phyloP scores from a whole-genome alignment of 2,113 vertebrate genomes.

The Alligator sinensis region DNA sequence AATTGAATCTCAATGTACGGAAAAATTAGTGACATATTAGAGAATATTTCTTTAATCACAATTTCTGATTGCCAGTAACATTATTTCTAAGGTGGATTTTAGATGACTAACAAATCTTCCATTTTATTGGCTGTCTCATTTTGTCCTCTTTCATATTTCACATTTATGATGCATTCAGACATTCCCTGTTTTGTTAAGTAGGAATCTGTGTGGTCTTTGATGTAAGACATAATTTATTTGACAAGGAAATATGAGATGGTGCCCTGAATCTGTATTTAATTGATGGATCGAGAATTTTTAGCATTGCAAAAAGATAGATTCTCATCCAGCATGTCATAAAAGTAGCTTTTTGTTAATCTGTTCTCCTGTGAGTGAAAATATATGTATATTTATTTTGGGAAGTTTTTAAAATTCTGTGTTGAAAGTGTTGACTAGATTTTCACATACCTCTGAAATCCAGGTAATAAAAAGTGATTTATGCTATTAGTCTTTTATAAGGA shows the following conservation, averaged over 20 bases:
- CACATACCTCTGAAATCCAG: constrained; percentile 64
- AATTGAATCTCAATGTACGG: constrained; percentile 69
- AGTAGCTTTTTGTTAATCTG: constrained; percentile 79
- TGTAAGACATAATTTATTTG: constrained; percentile 92
- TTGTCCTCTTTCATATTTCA: constrained; percentile 93
- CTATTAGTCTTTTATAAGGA: constrained; percentile 67
- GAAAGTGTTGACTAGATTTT: constrained; percentile 54
- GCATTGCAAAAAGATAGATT: constrained; percentile 82
- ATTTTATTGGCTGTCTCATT: constrained; percentile 94
- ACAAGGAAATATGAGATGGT: constrained; percentile 86
- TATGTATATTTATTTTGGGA: constrained; percentile 50
- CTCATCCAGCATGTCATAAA: constrained; percentile 59
- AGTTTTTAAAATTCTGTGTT: constrained; percentile 57
- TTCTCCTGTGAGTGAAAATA: constrained; percentile 76
- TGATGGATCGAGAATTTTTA: constrained; percentile 86
- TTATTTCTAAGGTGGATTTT: constrained; percentile 82
- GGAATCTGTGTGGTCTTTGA: constrained; percentile 89
- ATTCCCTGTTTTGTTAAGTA: constrained; percentile 88
- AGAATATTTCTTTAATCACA: constrained; percentile 91
- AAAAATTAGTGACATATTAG: constrained; percentile 90
- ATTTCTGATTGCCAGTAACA: constrained; percentile 86
- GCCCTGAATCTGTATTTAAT: constrained; percentile 88
- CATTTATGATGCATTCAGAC: constrained; percentile 89
- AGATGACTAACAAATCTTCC: constrained; percentile 88
- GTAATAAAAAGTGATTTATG: constrained; percentile 71